Conservation (phyloP, 2,888 invertebrate species). For the Eudiplozoon nipponicum region DNA sequence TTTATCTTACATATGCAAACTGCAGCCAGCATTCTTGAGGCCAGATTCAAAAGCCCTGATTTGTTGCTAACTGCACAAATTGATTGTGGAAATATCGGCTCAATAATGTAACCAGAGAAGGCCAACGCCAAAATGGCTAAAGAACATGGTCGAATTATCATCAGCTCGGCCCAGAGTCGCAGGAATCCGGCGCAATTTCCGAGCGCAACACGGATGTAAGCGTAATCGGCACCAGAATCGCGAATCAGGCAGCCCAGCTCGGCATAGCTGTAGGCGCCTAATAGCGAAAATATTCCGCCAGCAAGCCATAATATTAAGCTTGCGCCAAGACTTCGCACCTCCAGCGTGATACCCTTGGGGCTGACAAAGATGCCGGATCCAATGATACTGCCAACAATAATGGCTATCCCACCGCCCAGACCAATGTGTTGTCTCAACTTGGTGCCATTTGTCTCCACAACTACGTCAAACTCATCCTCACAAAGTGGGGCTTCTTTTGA, state of each 20-base stretch:
- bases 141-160: conserved; percentile 83
- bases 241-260: conserved; percentile 60
- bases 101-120: conserved; percentile 71
- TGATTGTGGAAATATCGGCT: conserved; percentile 81
- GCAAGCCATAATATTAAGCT: conserved; percentile 59
- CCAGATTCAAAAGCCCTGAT: too few species aligned
- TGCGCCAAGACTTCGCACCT: conserved; percentile 66
- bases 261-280: conserved; percentile 83
- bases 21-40: too few species aligned
- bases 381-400: conserved; percentile 79
- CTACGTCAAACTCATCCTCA: too few species aligned
- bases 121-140: conserved; percentile 59
- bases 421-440: too few species aligned
- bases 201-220: conserved; percentile 91
- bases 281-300: conserved; percentile 69
- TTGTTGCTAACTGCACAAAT: too few species aligned
- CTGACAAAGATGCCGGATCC: conserved; percentile 84
- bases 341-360: conserved; percentile 54
- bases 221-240: conserved; percentile 52
- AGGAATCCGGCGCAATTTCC: conserved; percentile 83
- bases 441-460: too few species aligned
- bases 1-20: too few species aligned
- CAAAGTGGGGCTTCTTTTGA: too few species aligned
- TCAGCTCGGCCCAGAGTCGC: conserved; percentile 82
- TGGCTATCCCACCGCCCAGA: conserved; percentile 59